Percentiles rank a stretch among this genome's conserved stretches.
These are phyloP conservation scores for Anticlea derivata DNA, from an alignment of 2,888 invertebrate species.

Conservation along the genomic window DNA sequence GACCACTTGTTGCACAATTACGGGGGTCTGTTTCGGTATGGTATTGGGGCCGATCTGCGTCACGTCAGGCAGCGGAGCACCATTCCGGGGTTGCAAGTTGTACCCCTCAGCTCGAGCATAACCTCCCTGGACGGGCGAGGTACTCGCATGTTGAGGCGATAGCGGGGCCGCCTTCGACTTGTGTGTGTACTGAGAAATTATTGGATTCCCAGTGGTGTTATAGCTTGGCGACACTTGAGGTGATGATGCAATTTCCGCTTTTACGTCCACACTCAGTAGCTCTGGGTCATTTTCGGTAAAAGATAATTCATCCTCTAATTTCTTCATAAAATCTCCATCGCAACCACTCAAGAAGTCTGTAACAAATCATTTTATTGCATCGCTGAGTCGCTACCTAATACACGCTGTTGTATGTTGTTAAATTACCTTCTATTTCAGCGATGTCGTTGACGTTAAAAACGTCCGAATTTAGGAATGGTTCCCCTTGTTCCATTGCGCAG, in stretches of 20 bases:
- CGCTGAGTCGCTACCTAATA: neutral
- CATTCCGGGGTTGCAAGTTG: constrained; percentile 52
- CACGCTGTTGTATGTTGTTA: neutral
- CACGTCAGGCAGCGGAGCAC: constrained; percentile 56
- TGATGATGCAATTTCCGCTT: constrained; percentile 53
- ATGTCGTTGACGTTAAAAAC: constrained; percentile 87
- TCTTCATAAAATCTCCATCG: constrained; percentile 86
- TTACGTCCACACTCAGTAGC: constrained; percentile 62
- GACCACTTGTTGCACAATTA: constrained; percentile 73
- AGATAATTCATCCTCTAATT: constrained; percentile 74
- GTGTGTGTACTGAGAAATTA: constrained; percentile 69
- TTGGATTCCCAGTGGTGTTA: constrained; percentile 63
- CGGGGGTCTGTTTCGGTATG: constrained; percentile 55
- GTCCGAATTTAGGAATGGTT: constrained; percentile 74
- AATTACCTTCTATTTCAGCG: constrained; percentile 87
- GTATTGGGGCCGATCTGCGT: constrained; percentile 58
- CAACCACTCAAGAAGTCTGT: constrained; percentile 87
- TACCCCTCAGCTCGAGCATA: constrained; percentile 62
- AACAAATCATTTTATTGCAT: constrained; percentile 17
- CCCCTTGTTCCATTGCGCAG: constrained; percentile 64
- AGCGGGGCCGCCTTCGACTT: constrained; percentile 39
- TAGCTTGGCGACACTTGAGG: constrained; percentile 64
- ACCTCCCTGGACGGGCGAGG: constrained; percentile 59
- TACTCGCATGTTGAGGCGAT: constrained; percentile 49
- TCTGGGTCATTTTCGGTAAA: constrained; percentile 61